These are phyloP conservation scores for Eustalomyia histrio DNA, from an alignment of 2,888 invertebrate species.

Conservation along the genomic window DNA sequence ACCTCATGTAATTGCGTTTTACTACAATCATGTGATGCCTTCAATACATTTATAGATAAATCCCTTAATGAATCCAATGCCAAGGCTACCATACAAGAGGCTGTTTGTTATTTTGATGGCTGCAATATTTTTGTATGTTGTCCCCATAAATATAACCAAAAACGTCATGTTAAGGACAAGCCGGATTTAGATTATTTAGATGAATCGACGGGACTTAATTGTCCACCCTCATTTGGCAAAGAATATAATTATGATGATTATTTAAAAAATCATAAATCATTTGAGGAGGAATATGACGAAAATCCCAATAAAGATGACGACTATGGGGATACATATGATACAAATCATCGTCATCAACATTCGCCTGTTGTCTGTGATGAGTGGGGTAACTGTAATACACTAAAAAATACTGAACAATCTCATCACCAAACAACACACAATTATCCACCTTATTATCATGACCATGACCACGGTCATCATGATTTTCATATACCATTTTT, in stretches of 20 bases:
- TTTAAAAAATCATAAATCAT: constrained; percentile 31
- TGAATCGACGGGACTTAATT: constrained; percentile 52
- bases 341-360: neutral
- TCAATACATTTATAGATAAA: constrained; percentile 69
- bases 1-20: constrained; percentile 73
- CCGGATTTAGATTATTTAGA: constrained; percentile 59
- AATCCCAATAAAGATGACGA: constrained; percentile 2
- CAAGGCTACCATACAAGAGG: constrained; percentile 43
- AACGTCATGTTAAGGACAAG: constrained; percentile 36
- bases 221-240: constrained; percentile 57
- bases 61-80: constrained; percentile 54
- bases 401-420: neutral
- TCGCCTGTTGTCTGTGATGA: constrained; percentile 18
- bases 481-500: constrained; percentile 28
- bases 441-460: too few relatives aligned
- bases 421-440: neutral
- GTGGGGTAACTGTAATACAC: constrained; percentile 28
- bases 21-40: constrained; percentile 72
- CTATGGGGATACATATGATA: neutral
- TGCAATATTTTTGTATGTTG: constrained; percentile 54
- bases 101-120: constrained; percentile 53
- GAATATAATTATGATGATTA: constrained; percentile 60
- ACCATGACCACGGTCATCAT: constrained; percentile 17
- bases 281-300: constrained; percentile 9
- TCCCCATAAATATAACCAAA: constrained; percentile 39